Base-by-base conservation (phyloP, 2,797 vertebrate species). In the Coreius guichenoti region DNA sequence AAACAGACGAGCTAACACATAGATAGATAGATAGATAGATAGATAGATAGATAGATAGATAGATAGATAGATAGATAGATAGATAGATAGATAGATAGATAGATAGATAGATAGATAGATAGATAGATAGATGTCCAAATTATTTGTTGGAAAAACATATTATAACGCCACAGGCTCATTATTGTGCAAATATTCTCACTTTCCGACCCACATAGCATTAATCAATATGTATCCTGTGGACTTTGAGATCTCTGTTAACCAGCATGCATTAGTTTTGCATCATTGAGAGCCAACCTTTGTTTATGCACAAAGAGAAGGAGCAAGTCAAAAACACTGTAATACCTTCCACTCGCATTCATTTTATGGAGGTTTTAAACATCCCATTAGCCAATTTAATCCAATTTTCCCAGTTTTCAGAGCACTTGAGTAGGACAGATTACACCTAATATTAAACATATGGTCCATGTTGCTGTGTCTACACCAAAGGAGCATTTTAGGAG, bases 361-460 rank as follows among this genome's bases (percentile, higher is more conserved):
- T 95, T 93, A 95, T 94, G 92, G 95, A 94, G 94, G 95, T 95
- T 95, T 96, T 93, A 95, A 96, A 95, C 95, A 95, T 95, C 93
- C 94, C 93, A 96, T 96, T 96, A 96, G 94, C 94, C 95, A 96
- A 96, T 96, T 96, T 95, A 95, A 95, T 96, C 94, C 93, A 95
- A 96, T 96, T 95, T 94, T 94, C 93, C 93, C 92, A 93, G 93
- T 94, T 95, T 94, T 94, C 91, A 78, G 92, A 92, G 93, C 93
- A 95, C 94, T 95, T 93, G 93, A 95, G 91, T 94, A 94, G 94
- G 95, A 95, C 95, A 95, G 94, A 95, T 95, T 95, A 94, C 90
- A 89, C 93, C 94, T 96, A 96, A 96, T 96, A 96, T 96, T 94
- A 95, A 96, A 96, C 95, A 96, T 96, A 95, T 96, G 95, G 94